Evolutionary conservation across 2,888 invertebrate genomes (phyloP), one percentile per base, ranked within the genome.

Genomic region (Ariolimax columbianus): DNA sequence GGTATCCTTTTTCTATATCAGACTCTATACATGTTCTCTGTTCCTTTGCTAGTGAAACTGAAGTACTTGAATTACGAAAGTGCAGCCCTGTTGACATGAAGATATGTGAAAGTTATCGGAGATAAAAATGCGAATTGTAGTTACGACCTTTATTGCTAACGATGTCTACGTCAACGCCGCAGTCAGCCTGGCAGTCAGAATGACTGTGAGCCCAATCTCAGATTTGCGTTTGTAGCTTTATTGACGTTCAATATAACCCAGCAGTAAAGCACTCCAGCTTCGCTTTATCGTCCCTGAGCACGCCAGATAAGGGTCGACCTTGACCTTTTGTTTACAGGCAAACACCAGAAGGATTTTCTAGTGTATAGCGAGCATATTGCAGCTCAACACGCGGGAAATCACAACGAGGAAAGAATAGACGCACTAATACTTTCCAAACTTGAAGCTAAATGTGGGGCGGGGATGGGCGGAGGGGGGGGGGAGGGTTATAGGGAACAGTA

Each of bases 191-290:
- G 63, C 78, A 63, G 66, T 33, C 36, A 17, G 30, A 7, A 38
- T 51, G 36, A 26, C 51, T 19, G 81, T 7, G 19, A 30, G 55
- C 6, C 55, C 72, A 81, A 55, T 55, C 55, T 36, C 81, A 55
- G 55, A n/a, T 23, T 66, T n/a, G n/a, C 2, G 83, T 83, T 83
- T 83, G 83, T 83, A 36, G 66, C 83, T 83, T 83, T 83, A 83
- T 77, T 66, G 68, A 30, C 75, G 77, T 83, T 77, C 83, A 83
- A 77, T 83, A 75, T 66, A 83, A 68, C 77, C 30, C 51, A 59
- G 77, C 77, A 72, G 77, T 83, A 83, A 83, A 83, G 59, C 83
- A 72, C 72, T 72, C 81, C n/a, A 55, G 81, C 66, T 36, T 0
- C 55, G 51, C 72, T 70, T 81, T 72, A 72, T 72, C 70, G 81